Conservation (phyloP, 2,113 vertebrate genomes). For the Dromiciops gliroides region DNA sequence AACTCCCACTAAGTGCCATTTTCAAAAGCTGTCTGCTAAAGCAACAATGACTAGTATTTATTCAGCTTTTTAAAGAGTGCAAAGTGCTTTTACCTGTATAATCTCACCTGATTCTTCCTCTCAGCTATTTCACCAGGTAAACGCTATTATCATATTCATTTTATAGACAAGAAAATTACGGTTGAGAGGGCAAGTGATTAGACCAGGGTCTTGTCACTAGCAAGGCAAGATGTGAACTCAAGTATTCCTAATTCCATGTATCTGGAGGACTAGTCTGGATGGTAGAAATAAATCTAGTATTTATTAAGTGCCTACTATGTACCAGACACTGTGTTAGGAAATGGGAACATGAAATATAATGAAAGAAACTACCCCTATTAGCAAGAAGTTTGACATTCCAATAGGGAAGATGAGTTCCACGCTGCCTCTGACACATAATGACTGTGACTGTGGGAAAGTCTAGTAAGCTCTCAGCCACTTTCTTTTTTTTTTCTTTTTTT, state of each 20-base stretch:
- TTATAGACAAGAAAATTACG: neutral
- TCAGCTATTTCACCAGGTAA: neutral
- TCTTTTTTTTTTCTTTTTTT: no score
- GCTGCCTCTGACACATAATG: neutral
- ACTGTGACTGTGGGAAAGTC: neutral
- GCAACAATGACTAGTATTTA: neutral
- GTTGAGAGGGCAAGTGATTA: neutral
- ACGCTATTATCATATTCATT: neutral
- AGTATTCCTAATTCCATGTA: neutral
- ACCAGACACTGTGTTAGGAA: neutral
- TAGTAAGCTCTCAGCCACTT: neutral
- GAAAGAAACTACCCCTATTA: neutral
- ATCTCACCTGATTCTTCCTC: neutral
- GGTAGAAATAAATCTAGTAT: neutral
- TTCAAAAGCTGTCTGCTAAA: neutral
- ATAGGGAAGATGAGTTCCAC: neutral
- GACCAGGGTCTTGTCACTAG: neutral
- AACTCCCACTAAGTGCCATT: neutral
- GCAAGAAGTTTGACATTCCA: neutral
- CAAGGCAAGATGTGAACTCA: neutral
- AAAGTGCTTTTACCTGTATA: no score
- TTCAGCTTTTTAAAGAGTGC: neutral
- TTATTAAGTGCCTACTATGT: neutral
- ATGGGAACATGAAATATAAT: neutral
- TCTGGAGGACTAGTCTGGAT: neutral